These are phyloP conservation scores for Pristionchus exspectatus DNA, from an alignment of 2,888 invertebrate genomes.

Conservation along the genomic window DNA sequence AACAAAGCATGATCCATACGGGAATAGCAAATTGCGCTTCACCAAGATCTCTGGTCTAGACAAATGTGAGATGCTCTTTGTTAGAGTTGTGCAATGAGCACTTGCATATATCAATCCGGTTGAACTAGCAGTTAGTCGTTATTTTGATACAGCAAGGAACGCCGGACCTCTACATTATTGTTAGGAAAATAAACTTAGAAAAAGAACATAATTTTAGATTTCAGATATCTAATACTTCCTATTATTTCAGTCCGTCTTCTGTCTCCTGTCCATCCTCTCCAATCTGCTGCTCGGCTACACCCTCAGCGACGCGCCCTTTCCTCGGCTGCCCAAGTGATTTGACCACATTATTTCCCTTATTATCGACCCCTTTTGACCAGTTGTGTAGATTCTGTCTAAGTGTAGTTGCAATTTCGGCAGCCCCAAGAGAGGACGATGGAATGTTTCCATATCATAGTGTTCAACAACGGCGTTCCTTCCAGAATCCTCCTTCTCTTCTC, in stretches of 20 bases:
- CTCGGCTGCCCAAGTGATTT: slow-evolving; percentile 33
- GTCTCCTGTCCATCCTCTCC: background rate
- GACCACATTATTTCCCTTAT: background rate
- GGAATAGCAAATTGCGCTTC: background rate
- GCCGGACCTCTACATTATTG: too few species aligned
- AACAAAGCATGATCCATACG: background rate
- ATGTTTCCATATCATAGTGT: background rate
- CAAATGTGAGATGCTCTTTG: background rate
- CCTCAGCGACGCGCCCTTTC: slow-evolving; percentile 43
- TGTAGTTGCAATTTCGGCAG: background rate
- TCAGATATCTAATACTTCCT: too few species aligned
- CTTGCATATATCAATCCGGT: too few species aligned
- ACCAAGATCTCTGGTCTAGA: background rate
- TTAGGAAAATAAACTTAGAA: too few species aligned
- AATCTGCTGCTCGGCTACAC: slow-evolving; percentile 27
- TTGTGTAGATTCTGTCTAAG: background rate
- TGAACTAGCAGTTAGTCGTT: too few species aligned
- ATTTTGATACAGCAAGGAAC: too few species aligned
- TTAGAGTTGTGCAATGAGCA: background rate
- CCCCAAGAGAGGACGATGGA: background rate
- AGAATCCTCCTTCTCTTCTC: slow-evolving; percentile 21
- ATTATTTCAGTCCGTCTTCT: background rate
- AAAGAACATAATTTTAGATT: background rate
- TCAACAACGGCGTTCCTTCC: background rate
- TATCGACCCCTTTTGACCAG: too few species aligned